These are phyloP conservation scores for Scolopax bukidnonensis DNA, from an alignment of 2,797 vertebrate genomes.

Conservation along the genomic window DNA sequence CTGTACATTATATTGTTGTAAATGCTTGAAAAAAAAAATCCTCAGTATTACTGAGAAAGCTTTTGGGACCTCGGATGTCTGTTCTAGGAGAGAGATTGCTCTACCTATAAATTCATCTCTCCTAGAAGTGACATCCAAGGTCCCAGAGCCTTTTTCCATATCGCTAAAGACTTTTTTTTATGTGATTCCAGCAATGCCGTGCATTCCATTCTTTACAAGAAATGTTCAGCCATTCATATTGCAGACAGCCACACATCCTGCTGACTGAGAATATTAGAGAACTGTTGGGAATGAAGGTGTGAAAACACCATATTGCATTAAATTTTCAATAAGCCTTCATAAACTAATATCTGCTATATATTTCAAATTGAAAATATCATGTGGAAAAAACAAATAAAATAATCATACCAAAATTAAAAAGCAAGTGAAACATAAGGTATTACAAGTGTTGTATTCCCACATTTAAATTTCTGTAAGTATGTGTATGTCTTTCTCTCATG, in stretches of 20 bases:
- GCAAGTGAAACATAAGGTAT: not conserved
- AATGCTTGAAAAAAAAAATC: slow-evolving; percentile 57
- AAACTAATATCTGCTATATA: not conserved
- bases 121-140: slow-evolving; percentile 67
- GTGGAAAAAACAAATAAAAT: not conserved
- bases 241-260: slow-evolving; percentile 23
- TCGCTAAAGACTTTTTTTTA: slow-evolving; percentile 60
- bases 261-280: slow-evolving; percentile 19
- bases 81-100: slow-evolving; percentile 68
- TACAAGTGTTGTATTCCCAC: not conserved
- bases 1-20: not conserved
- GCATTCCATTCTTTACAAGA: slow-evolving; percentile 30
- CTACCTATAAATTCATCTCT: slow-evolving; percentile 69
- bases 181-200: slow-evolving; percentile 19
- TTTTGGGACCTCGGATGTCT: slow-evolving; percentile 67
- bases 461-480: not conserved
- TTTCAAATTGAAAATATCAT: not conserved
- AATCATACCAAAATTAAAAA: not conserved
- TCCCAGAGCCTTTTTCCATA: slow-evolving; percentile 58
- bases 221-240: slow-evolving; percentile 37
- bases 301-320: not conserved
- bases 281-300: not conserved
- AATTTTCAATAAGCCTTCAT: not conserved
- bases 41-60: slow-evolving; percentile 17
- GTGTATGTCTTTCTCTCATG: not conserved